Evolutionary conservation across 1,140 invertebrate species (phyloP).

Genomic region (Varroa destructor): DNA sequence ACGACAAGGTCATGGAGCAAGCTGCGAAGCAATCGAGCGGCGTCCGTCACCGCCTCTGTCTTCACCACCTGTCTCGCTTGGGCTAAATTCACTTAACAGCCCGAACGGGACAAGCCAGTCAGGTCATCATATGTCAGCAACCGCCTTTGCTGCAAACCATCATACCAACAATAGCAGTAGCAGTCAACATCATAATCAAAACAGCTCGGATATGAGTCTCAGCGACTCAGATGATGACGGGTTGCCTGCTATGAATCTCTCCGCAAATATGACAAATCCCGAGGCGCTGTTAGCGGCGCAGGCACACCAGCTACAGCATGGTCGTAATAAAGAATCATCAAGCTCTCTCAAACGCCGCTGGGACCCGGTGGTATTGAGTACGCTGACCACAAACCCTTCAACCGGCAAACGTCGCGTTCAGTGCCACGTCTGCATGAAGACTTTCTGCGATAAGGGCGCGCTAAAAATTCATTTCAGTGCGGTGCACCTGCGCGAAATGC

Average conservation of each 20-base stretch:
- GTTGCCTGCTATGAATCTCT: constrained; percentile 39
- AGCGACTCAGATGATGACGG: constrained; percentile 28
- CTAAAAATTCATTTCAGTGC: constrained; percentile 99
- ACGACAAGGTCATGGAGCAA: neutral
- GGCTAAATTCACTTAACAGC: constrained; percentile 49
- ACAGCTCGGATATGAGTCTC: constrained; percentile 37
- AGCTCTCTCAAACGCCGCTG: constrained; percentile 63
- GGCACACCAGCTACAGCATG: constrained; percentile 51
- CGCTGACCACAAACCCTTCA: constrained; percentile 74
- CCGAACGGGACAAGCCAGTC: constrained; percentile 41
- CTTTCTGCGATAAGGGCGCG: constrained; percentile 98
- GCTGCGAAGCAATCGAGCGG: constrained; percentile 25
- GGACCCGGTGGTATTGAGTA: constrained; percentile 74
- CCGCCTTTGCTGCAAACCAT: constrained; percentile 33
- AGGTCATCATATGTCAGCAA: constrained; percentile 37
- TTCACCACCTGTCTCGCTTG: constrained; percentile 20
- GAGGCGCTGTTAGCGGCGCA: constrained; percentile 1
- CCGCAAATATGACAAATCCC: neutral
- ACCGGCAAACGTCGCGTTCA: constrained; percentile 92
- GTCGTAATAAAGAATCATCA: neutral
- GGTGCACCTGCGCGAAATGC: constrained; percentile 96
- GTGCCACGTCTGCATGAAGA: constrained; percentile 94
- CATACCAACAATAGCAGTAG: constrained; percentile 32
- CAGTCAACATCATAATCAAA: constrained; percentile 37
- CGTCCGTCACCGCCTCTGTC: constrained; percentile 28